Percentiles rank a stretch among this genome's conserved stretches.
These are phyloP conservation scores for Sander lucioperca DNA, from an alignment of 2,113 vertebrate species.

Conservation along the genomic window DNA sequence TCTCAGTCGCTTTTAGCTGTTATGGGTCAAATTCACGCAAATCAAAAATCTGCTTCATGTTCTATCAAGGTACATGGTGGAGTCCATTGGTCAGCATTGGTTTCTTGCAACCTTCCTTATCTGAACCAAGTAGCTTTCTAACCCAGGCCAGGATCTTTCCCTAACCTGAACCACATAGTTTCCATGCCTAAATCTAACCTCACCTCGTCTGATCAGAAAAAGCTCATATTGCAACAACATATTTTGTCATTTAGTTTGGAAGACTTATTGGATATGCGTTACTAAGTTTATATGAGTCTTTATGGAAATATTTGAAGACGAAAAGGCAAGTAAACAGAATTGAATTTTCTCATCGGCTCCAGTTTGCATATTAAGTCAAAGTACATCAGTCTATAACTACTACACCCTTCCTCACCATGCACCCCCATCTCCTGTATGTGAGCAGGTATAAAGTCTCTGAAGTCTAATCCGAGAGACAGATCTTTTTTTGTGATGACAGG, in stretches of 20 bases:
- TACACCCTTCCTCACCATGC: background rate
- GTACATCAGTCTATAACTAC: background rate
- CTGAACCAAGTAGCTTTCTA: too few species aligned
- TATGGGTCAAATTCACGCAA: too few species aligned
- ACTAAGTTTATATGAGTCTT: background rate
- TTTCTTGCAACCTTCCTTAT: too few species aligned
- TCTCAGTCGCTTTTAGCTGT: too few species aligned
- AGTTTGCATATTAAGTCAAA: background rate
- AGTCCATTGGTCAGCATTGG: too few species aligned
- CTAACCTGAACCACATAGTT: too few species aligned
- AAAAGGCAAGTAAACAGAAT: background rate
- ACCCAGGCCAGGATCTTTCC: too few species aligned
- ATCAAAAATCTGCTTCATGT: too few species aligned
- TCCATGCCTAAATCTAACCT: background rate
- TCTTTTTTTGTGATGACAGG: background rate
- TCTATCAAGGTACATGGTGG: too few species aligned
- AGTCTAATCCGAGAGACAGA: background rate
- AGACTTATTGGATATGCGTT: background rate
- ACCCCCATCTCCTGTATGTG: background rate
- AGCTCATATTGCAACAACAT: background rate
- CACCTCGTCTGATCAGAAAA: background rate
- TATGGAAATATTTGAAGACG: background rate
- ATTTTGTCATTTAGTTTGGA: background rate
- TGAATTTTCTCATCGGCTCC: background rate
- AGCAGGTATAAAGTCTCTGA: background rate